Percentiles rank a stretch among this genome's conserved stretches.
Conservation (phyloP, 2,888 invertebrate species). For the Gandaritis pyraliata region DNA sequence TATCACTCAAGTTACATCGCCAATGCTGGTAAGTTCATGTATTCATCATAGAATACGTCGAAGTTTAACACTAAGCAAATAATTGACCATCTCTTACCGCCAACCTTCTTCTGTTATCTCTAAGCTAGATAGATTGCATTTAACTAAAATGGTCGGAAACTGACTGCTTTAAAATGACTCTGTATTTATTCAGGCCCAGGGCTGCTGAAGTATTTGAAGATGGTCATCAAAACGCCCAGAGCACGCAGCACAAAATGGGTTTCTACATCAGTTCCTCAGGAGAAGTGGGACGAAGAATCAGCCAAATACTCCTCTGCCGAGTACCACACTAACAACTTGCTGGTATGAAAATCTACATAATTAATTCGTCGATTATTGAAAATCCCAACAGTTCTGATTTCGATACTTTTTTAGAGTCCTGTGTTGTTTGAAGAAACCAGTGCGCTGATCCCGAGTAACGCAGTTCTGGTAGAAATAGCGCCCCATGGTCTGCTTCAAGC, state of each 20-base stretch:
- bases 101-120: no score
- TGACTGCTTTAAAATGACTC: no score
- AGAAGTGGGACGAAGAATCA: conserved; percentile 80
- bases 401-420: conserved; percentile 61
- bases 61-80: no score
- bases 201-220: conserved; percentile 82
- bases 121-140: no score
- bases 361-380: no score
- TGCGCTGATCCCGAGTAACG: conserved; percentile 88
- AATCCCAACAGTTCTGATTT: no score
- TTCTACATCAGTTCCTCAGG: conserved; percentile 89
- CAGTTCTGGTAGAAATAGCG: conserved; percentile 92
- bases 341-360: conserved; percentile 64
- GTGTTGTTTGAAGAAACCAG: conserved; percentile 91
- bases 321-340: conserved; percentile 92
- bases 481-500: conserved; percentile 92
- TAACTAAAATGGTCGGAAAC: no score
- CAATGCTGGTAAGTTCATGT: conserved; percentile 67
- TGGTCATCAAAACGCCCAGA: conserved; percentile 85
- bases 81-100: no score
- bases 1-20: conserved; percentile 93
- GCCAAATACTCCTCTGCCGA: conserved; percentile 88
- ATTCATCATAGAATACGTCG: no score
- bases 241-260: conserved; percentile 89
- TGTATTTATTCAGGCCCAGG: conserved; percentile 62